Base-by-base conservation (phyloP, 1,140 invertebrate genomes). In the Heliothis subflexa region DNA sequence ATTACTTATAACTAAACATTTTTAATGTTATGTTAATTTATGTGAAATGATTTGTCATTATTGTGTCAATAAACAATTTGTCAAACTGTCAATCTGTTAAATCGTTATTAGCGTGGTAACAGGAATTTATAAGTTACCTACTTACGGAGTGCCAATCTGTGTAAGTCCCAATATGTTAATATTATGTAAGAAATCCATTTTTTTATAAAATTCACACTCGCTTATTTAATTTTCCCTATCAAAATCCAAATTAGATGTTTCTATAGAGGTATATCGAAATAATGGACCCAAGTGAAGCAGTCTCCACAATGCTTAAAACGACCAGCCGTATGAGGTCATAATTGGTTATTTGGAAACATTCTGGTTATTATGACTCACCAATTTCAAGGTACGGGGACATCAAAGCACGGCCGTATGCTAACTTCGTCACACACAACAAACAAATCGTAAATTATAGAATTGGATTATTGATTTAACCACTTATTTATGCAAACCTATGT, bases 271-370 rank as follows among this genome's bases (percentile, higher is more conserved):
- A 54, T 3, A 16, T 16, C 9, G 10, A 64, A n/a, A 40, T 2
- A 62, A 40, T 40, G 33, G 33, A 40, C 33, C 33, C 33, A 40
- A 40, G 5, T 40, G 7, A 9, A 40, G 33, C 33, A 40, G 33
- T 9, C 33, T 61, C 45, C 79, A 75, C 64, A 70, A 78, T 84
- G 21, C 72, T 80, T 55, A 81, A 84, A 80, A 81, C 78, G 78
- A 57, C 55, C 80, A 73, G 78, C 80, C 71, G 84, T 79, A 81
- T 86, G 82, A 84, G 81, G 82, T 86, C 84, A 82, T 78, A 70
- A 40, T 40, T 76, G 66, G 68, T 47, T 71, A 73, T 85, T 82
- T 82, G 77, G 78, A 80, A 82, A 82, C 66, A 79, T 82, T 83
- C 80, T 77, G 84, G 80, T 76, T 61, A 21, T 68, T 11, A 54